phyloP scores from a whole-genome alignment of 1,140 invertebrate genomes.

The Drosophila ogumai region DNA sequence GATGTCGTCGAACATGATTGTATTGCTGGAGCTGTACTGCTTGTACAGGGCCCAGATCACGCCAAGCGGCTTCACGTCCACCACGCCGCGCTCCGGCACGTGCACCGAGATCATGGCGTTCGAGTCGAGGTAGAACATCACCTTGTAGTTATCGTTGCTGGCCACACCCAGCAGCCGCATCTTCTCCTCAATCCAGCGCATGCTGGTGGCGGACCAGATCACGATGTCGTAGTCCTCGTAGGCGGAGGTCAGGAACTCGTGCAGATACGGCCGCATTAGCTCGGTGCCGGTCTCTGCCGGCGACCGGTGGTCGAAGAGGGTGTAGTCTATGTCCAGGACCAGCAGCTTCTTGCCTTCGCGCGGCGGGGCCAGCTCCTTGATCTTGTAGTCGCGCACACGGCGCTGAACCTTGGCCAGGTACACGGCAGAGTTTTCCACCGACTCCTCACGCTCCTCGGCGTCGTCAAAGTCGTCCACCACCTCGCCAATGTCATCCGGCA shows the following conservation, averaged over 20 bases:
- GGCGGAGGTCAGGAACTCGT: slow-evolving; percentile 96
- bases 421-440: slow-evolving; percentile 85
- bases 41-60: slow-evolving; percentile 98
- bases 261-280: slow-evolving; percentile 97
- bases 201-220: slow-evolving; percentile 97
- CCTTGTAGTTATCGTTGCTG: slow-evolving; percentile 94
- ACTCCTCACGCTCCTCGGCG: slow-evolving; percentile 93
- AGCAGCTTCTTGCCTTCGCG: slow-evolving; percentile 94
- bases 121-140: slow-evolving; percentile 96
- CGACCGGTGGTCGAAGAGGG: slow-evolving; percentile 97
- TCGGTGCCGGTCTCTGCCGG: slow-evolving; percentile 94
- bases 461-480: slow-evolving; percentile 95
- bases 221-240: slow-evolving; percentile 96
- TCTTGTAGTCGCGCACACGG: slow-evolving; percentile 93
- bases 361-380: slow-evolving; percentile 92
- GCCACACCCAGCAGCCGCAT: slow-evolving; percentile 96
- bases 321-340: slow-evolving; percentile 99
- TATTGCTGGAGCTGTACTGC: slow-evolving; percentile 95
- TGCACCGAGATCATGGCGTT: slow-evolving; percentile 98
- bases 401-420: slow-evolving; percentile 93
- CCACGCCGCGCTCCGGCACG: slow-evolving; percentile 86
- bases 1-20: slow-evolving; percentile 99
- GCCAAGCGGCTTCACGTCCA: slow-evolving; percentile 96
- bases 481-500: slow-evolving; percentile 92
- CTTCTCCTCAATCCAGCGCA: slow-evolving; percentile 99